Conservation (phyloP, 2,797 vertebrate genomes). For the Philypnodon macrostomus region DNA sequence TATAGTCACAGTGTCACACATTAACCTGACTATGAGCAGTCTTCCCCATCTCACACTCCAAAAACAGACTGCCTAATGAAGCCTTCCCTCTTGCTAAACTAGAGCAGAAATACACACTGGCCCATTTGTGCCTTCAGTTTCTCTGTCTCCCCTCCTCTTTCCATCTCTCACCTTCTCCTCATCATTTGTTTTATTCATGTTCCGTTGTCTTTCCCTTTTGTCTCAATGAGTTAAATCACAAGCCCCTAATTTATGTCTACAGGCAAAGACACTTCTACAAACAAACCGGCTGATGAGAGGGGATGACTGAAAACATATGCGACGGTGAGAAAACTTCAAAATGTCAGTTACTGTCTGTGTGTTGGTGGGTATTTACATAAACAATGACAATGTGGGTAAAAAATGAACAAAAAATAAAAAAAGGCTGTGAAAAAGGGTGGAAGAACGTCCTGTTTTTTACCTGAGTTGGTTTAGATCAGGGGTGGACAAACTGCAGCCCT, state of each 20-base stretch:
- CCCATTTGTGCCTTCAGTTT: slow-evolving; percentile 75
- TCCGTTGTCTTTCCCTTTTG: slow-evolving; percentile 73
- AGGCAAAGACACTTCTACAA: slow-evolving; percentile 70
- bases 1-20: slow-evolving; percentile 16
- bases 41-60: slow-evolving; percentile 59
- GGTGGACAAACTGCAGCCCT: too few species aligned
- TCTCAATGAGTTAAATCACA: slow-evolving; percentile 75
- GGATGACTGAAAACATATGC: slow-evolving; percentile 68
- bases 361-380: slow-evolving; percentile 74
- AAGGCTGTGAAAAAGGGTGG: too few species aligned
- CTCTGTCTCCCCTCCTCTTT: slow-evolving; percentile 31
- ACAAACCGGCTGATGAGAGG: slow-evolving; percentile 70
- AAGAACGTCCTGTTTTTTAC: too few species aligned
- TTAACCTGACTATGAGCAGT: slow-evolving; percentile 40
- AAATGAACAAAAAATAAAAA: too few species aligned
- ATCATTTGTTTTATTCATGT: slow-evolving; percentile 78
- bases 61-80: slow-evolving; percentile 86
- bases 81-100: slow-evolving; percentile 76
- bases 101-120: slow-evolving; percentile 78
- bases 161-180: slow-evolving; percentile 64
- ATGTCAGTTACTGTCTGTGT: slow-evolving; percentile 72
- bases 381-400: slow-evolving; percentile 70
- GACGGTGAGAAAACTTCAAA: slow-evolving; percentile 63
- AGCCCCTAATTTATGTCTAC: slow-evolving; percentile 72
- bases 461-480: too few species aligned